Evolutionary conservation across 1,140 invertebrate species (phyloP).

Genomic region (Drosophila insularis): DNA sequence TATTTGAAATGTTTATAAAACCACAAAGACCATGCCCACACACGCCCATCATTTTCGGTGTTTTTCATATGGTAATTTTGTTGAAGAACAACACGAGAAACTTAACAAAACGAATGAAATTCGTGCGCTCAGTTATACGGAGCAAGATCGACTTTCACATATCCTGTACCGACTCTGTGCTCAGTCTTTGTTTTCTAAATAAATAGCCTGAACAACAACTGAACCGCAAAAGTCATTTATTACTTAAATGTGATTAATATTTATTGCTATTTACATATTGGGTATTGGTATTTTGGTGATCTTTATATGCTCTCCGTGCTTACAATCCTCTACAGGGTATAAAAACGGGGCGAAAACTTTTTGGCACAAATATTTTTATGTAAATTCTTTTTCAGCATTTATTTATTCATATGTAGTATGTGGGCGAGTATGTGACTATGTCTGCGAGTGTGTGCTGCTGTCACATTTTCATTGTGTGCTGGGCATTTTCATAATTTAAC

Average conservation of each 20-base stretch:
- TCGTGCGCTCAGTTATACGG: background rate
- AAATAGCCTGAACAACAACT: too few species aligned
- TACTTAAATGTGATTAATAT: too few species aligned
- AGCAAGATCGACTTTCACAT: background rate
- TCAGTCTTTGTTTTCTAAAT: too few species aligned
- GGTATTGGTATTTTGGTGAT: too few species aligned
- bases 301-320: background rate
- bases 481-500: conserved; percentile 76
- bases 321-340: background rate
- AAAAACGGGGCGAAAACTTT: conserved; percentile 54
- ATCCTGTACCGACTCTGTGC: background rate
- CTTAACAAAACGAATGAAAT: background rate
- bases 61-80: conserved; percentile 74
- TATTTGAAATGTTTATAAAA: background rate
- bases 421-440: conserved; percentile 19
- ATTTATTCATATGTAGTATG: conserved; percentile 64
- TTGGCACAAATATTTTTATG: conserved; percentile 78
- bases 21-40: conserved; percentile 27
- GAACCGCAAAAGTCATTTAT: too few species aligned
- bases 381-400: conserved; percentile 75
- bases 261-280: too few species aligned
- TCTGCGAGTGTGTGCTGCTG: conserved; percentile 17
- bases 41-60: conserved; percentile 28
- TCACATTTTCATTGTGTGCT: conserved; percentile 47
- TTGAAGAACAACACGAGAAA: conserved; percentile 18